phyloP scores from a whole-genome alignment of 1,140 invertebrate species.

The Penaeus vannamei region DNA sequence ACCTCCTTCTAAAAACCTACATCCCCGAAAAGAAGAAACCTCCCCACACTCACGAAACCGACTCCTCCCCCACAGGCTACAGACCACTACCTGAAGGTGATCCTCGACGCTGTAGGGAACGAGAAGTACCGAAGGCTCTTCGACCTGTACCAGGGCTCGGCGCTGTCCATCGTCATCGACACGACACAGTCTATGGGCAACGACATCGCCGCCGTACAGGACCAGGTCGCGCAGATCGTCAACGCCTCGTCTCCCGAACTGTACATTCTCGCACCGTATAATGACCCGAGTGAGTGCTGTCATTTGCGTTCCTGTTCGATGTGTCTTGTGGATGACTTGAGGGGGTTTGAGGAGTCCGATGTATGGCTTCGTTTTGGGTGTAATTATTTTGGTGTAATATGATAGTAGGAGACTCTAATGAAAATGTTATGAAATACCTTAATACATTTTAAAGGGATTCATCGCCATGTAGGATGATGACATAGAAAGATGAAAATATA shows the following conservation, averaged over 20 bases:
- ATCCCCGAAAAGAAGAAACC: no score
- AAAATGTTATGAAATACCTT: no score
- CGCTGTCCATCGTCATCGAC: slow-evolving; percentile 31
- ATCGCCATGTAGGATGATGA: no score
- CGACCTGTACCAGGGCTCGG: slow-evolving; percentile 20
- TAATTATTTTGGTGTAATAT: not conserved
- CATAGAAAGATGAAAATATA: no score
- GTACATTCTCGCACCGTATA: slow-evolving; percentile 1
- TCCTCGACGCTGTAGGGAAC: not conserved
- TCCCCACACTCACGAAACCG: no score
- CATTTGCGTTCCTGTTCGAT: no score
- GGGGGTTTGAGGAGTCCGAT: not conserved
- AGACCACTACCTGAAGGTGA: not conserved
- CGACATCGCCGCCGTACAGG: not conserved
- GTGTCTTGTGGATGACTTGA: not conserved
- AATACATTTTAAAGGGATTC: no score
- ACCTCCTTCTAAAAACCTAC: no score
- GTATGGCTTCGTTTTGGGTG: not conserved
- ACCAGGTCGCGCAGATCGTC: slow-evolving; percentile 1
- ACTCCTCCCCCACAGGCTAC: not conserved
- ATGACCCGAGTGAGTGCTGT: not conserved
- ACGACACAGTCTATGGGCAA: not conserved
- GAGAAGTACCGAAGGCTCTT: slow-evolving; percentile 4
- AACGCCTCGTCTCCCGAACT: not conserved
- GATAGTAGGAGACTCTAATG: no score